These are phyloP conservation scores for Coleophora flavipennella DNA, from an alignment of 2,888 invertebrate genomes.

Conservation along the genomic window DNA sequence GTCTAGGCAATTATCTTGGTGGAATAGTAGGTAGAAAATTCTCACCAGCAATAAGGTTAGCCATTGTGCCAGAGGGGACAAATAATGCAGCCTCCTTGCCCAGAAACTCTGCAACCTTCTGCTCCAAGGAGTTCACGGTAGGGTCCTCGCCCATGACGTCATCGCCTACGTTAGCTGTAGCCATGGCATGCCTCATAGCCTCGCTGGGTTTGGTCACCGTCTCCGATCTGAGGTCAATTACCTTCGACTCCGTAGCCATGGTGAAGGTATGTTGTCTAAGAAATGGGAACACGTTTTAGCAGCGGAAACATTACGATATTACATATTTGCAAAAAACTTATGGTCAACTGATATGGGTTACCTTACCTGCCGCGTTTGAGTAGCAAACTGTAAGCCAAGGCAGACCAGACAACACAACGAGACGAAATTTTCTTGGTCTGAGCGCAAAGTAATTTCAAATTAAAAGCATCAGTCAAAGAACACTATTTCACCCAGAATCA, in stretches of 20 bases:
- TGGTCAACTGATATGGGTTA: too few relatives aligned
- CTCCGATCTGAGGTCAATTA: constrained; percentile 75
- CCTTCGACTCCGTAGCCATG: constrained; percentile 1
- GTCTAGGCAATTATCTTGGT: too few relatives aligned
- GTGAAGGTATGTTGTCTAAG: background rate
- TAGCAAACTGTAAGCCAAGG: too few relatives aligned
- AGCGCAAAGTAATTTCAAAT: too few relatives aligned
- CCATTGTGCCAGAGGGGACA: constrained; percentile 90
- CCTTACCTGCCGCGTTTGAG: too few relatives aligned
- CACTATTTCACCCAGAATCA: too few relatives aligned
- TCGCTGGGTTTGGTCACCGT: constrained; percentile 83
- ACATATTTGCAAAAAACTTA: too few relatives aligned
- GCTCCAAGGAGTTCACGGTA: constrained; percentile 81
- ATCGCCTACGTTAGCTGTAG: constrained; percentile 84
- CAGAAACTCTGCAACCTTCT: constrained; percentile 77
- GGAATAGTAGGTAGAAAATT: constrained; percentile 16
- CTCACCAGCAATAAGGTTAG: constrained; percentile 87
- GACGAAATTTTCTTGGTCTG: too few relatives aligned
- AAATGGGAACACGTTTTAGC: too few relatives aligned
- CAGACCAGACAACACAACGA: too few relatives aligned
- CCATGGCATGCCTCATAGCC: constrained; percentile 86
- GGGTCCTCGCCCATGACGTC: constrained; percentile 90
- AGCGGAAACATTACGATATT: too few relatives aligned
- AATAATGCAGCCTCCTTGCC: constrained; percentile 87
- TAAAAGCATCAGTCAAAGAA: too few relatives aligned